Evolutionary conservation across 2,888 invertebrate species (phyloP).

Genomic region (Epistrophe eligans): DNA sequence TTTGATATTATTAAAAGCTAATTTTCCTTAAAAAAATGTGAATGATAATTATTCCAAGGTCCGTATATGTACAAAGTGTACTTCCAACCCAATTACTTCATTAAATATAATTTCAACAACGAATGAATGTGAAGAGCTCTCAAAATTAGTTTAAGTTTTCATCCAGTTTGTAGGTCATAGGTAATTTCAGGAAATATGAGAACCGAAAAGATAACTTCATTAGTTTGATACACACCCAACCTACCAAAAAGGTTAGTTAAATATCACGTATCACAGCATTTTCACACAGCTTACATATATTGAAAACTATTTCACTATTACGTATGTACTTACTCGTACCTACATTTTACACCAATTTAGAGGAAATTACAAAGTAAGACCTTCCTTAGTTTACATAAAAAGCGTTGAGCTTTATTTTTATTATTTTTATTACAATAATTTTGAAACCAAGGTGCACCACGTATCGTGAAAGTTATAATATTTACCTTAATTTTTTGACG

Average conservation of each 20-base stretch:
- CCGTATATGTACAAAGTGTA: not conserved
- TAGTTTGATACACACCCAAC: slow-evolving; percentile 24
- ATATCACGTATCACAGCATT: not conserved
- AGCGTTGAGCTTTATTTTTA: slow-evolving; percentile 12
- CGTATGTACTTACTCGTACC: not conserved
- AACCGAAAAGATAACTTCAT: slow-evolving; percentile 61
- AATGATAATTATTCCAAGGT: not conserved
- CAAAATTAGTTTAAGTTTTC: slow-evolving; percentile 10
- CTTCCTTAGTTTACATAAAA: slow-evolving; percentile 10
- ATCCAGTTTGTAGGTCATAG: not conserved
- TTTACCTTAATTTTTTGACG: not conserved
- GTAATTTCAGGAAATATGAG: not conserved
- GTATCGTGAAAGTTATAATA: not conserved
- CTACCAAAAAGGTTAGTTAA: not conserved
- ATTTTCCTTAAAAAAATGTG: not conserved
- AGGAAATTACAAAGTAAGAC: slow-evolving; percentile 49
- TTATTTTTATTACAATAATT: not conserved
- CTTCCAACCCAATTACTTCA: not conserved
- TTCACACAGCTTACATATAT: not conserved
- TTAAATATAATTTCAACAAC: not conserved
- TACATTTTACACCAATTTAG: slow-evolving; percentile 31
- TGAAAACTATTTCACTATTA: not conserved
- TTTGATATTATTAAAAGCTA: not conserved
- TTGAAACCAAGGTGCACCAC: slow-evolving; percentile 5
- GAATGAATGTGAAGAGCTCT: not conserved